Percentiles rank a stretch among this genome's conserved stretches.
These are phyloP conservation scores for Agapornis roseicollis DNA, from an alignment of 2,113 vertebrate genomes.

Conservation along the genomic window DNA sequence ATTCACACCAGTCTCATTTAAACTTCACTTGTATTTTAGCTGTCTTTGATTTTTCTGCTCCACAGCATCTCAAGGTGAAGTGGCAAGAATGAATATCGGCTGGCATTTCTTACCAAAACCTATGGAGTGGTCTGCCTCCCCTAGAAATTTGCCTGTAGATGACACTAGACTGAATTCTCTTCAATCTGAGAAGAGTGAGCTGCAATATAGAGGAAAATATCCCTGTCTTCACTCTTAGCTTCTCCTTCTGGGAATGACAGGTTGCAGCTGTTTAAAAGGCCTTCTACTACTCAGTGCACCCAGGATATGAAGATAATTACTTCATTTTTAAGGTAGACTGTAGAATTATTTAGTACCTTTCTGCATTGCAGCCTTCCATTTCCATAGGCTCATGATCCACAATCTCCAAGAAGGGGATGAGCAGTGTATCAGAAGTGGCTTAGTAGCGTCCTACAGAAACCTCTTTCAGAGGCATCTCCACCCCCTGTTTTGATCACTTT, in stretches of 20 bases:
- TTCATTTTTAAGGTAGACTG: not conserved
- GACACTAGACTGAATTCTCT: not conserved
- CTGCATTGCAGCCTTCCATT: accelerated
- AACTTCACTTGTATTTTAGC: constrained; percentile 30
- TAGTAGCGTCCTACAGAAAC: not conserved
- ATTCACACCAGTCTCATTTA: constrained; percentile 30
- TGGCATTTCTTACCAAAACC: not conserved
- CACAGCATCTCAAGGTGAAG: not conserved
- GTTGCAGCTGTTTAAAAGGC: not conserved
- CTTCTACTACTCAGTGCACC: not conserved
- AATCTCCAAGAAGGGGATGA: not conserved
- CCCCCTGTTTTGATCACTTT: not conserved
- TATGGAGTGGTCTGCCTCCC: not conserved
- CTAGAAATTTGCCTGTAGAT: not conserved
- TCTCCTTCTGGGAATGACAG: not conserved
- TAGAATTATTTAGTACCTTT: not conserved
- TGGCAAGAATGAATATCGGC: not conserved
- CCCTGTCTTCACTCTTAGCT: not conserved
- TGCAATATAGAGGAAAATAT: not conserved
- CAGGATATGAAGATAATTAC: not conserved
- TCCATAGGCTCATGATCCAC: not conserved
- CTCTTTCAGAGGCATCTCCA: not conserved
- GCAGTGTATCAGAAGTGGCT: not conserved
- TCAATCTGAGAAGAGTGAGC: not conserved
- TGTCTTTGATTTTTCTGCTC: not conserved